Base-by-base conservation (phyloP, 2,888 invertebrate species). In the Erebia palarica region DNA sequence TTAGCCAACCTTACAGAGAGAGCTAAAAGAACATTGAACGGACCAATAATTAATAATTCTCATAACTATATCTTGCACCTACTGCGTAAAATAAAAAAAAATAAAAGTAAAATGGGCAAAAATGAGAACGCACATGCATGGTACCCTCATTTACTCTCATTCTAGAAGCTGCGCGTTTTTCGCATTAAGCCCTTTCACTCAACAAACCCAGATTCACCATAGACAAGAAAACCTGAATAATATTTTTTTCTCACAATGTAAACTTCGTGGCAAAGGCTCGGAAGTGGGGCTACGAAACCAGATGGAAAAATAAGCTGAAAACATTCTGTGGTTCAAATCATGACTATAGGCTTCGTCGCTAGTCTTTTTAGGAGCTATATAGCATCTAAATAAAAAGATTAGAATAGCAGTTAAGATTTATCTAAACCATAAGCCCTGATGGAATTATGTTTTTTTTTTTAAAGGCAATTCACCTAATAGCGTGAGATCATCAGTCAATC, bases 191-290 rank as follows among this genome's bases (percentile, higher is more conserved):
- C 71, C 64, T 69, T 74, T 72, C 69, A 69, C 72, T 69, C 57
- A 63, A 71, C 72, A 74, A 74, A 74, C 73, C 69, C 61, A 72
- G 69, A 72, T 74, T 60, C 73, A 66, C 44, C 65, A 74, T 69
- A 75, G 74, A 74, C 75, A 75, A 71, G 74, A 72, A 69, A 74
- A 69, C 74, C 74, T 72, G 72, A 66, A 71, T 71, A 71, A 66
- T 61, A 68, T 71, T 70, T 73, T 73, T 76, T 73, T 71, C 70
- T 72, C 68, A 73, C 75, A 74, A 74, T 73, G 70, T 65, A 65
- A 67, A 73, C 75, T 78, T 65, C 53, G 69, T 75, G 72, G 78
- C 79, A 81, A 81, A 81, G 78, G 81, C 76, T 75, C 79, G 77
- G 49, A 53, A 44, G 60, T 42, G 13, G 49, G 53, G 68, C 21